phyloP scores from a whole-genome alignment of 2,797 vertebrate species.

The Eurystomus glaucurus region DNA sequence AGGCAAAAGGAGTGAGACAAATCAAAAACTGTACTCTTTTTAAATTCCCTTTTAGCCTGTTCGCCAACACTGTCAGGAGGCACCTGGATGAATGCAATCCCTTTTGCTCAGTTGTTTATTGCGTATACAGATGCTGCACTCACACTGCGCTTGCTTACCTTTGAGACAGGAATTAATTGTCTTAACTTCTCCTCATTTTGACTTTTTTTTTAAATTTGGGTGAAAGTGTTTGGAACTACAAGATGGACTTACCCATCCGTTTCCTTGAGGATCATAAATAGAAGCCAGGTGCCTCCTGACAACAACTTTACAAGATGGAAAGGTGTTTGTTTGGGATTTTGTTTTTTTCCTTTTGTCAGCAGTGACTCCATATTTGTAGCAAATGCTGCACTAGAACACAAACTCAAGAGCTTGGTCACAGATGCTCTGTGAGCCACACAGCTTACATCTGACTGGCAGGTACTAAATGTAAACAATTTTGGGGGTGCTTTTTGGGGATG shows the following conservation, averaged over 20 bases:
- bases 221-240: neutral
- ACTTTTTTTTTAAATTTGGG: neutral
- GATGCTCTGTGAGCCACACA: conserved; percentile 50
- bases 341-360: conserved; percentile 68
- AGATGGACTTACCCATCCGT: neutral
- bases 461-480: conserved; percentile 73
- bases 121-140: conserved; percentile 42
- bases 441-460: conserved; percentile 77
- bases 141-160: conserved; percentile 54
- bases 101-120: neutral
- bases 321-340: conserved; percentile 24
- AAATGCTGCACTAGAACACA: conserved; percentile 86
- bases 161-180: conserved; percentile 28
- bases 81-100: conserved; percentile 59
- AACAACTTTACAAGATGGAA: conserved; percentile 18
- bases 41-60: conserved; percentile 82
- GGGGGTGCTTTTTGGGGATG: conserved; percentile 59
- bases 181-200: conserved; percentile 14
- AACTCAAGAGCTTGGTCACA: conserved; percentile 69
- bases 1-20: conserved; percentile 88
- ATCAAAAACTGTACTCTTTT: conserved; percentile 83
- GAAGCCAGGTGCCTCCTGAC: conserved; percentile 72
- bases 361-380: conserved; percentile 82
- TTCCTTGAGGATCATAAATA: neutral
- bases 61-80: conserved; percentile 81